Conservation (phyloP, 2,113 vertebrate genomes). For the Marmota monax region DNA sequence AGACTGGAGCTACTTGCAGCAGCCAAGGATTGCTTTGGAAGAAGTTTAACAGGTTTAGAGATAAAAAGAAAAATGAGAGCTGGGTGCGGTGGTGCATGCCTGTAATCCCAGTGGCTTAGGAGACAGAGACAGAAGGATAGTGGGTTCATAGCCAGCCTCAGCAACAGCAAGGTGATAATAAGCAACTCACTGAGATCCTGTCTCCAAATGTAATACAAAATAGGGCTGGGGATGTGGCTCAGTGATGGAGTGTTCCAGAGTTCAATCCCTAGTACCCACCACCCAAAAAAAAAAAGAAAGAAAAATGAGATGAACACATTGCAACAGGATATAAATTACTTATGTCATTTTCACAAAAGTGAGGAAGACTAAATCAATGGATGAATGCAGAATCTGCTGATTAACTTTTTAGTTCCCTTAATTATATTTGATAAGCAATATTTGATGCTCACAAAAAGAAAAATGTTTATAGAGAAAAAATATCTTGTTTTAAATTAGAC, state of each 20-base stretch:
- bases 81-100: too few species aligned
- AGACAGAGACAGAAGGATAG: too few species aligned
- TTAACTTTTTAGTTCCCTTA: constrained; percentile 6
- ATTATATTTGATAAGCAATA: constrained; percentile 47
- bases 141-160: too few species aligned
- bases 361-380: not conserved
- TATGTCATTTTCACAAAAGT: constrained; percentile 8
- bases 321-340: not conserved
- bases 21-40: not conserved
- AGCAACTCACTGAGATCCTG: too few species aligned
- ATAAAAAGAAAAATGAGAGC: constrained; percentile 44
- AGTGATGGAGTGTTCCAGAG: too few species aligned
- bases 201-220: too few species aligned
- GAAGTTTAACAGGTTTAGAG: constrained; percentile 3
- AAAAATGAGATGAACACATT: constrained; percentile 22
- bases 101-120: too few species aligned
- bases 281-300: not conserved
- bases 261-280: too few species aligned
- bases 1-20: not conserved
- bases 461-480: not conserved
- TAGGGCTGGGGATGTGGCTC: too few species aligned
- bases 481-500: constrained; percentile 15
- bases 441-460: not conserved
- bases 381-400: constrained; percentile 17
- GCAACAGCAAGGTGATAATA: too few species aligned